phyloP scores from a whole-genome alignment of 2,888 invertebrate genomes.

The Lomographa bimaculata region DNA sequence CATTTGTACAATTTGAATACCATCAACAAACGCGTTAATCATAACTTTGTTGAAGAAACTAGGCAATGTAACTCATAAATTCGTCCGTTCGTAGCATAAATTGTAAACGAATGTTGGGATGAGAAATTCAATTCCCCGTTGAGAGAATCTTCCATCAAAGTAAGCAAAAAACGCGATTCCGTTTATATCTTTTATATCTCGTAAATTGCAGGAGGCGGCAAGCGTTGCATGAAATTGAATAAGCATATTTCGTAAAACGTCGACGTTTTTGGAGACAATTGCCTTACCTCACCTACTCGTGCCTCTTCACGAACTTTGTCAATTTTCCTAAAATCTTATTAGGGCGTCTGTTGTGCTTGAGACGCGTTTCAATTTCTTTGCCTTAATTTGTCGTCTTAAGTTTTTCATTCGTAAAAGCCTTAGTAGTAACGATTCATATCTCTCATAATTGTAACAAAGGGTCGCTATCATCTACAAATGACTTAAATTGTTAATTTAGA shows the following conservation, averaged over 20 bases:
- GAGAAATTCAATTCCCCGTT: conserved; percentile 80
- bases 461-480: no score
- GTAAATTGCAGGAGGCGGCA: conserved; percentile 84
- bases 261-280: conserved; percentile 83
- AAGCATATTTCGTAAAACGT: conserved; percentile 84
- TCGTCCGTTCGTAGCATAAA: conserved; percentile 61
- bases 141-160: conserved; percentile 82
- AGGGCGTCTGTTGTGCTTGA: conserved; percentile 66
- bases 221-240: conserved; percentile 84
- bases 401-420: no score
- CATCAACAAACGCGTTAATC: conserved; percentile 8
- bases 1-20: conserved; percentile 29
- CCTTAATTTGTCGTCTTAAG: conserved; percentile 47
- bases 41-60: no score
- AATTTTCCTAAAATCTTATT: conserved; percentile 81
- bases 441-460: no score
- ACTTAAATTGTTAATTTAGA: no score
- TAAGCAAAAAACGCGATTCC: conserved; percentile 84
- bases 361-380: conserved; percentile 56
- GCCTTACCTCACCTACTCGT: conserved; percentile 83
- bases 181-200: conserved; percentile 84
- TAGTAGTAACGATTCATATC: no score
- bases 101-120: conserved; percentile 72
- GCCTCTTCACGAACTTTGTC: conserved; percentile 81
- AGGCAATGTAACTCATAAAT: conserved; percentile 54